A percentile compares a stretch with the other conserved stretches of the same genome.
Conservation (phyloP, 2,888 invertebrate species). For the Eurytoma adleriae region DNA sequence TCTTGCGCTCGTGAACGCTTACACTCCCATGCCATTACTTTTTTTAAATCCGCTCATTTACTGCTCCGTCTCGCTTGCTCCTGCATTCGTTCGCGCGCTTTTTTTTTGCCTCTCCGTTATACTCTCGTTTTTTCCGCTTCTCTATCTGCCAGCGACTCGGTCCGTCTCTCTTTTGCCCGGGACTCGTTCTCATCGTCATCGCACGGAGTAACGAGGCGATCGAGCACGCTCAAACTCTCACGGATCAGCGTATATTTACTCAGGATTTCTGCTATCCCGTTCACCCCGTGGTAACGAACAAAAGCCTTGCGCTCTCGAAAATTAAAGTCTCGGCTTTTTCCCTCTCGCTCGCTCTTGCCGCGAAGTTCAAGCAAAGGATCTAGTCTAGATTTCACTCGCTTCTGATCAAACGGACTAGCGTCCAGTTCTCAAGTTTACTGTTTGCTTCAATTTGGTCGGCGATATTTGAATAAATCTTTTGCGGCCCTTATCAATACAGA, state of each 20-base stretch:
- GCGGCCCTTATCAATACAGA: background rate
- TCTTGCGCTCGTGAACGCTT: too few species aligned
- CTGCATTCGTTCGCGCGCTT: background rate
- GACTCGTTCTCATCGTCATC: constrained; percentile 62
- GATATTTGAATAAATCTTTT: constrained; percentile 58
- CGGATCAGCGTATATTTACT: constrained; percentile 55
- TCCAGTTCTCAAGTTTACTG: constrained; percentile 27
- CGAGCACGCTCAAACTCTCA: constrained; percentile 31
- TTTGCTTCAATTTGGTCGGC: constrained; percentile 59
- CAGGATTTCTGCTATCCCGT: constrained; percentile 50
- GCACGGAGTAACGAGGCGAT: constrained; percentile 56
- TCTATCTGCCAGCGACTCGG: constrained; percentile 34
- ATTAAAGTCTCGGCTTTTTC: constrained; percentile 50
- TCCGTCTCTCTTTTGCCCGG: constrained; percentile 28
- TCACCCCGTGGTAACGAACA: constrained; percentile 56
- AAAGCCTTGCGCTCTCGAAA: constrained; percentile 55
- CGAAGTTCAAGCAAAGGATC: constrained; percentile 43
- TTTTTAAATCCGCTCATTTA: too few species aligned
- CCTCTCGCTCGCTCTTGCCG: constrained; percentile 27
- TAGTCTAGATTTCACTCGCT: constrained; percentile 32
- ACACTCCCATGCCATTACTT: too few species aligned
- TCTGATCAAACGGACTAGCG: constrained; percentile 25
- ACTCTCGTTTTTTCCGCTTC: constrained; percentile 20
- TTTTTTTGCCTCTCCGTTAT: background rate
- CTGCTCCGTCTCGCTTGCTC: background rate